These are phyloP conservation scores for Listronotus oregonensis DNA, from an alignment of 1,140 invertebrate species.

Conservation along the genomic window DNA sequence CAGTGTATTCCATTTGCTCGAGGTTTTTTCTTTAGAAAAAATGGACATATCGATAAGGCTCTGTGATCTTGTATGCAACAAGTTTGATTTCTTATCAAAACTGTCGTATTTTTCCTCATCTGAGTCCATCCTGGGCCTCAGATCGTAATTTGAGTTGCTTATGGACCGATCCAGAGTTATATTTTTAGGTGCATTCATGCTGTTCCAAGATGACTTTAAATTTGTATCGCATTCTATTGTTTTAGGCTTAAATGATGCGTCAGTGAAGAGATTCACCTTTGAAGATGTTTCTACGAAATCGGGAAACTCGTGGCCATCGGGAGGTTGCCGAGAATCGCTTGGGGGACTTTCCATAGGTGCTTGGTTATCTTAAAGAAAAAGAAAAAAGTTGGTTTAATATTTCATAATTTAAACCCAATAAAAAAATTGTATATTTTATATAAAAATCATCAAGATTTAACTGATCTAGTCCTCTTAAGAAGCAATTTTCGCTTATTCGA, in stretches of 20 bases:
- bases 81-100: slow-evolving; percentile 31
- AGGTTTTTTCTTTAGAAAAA: slow-evolving; percentile 57
- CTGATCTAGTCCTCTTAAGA: no score
- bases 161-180: slow-evolving; percentile 23
- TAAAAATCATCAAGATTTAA: neutral
- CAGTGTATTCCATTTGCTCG: slow-evolving; percentile 63
- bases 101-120: slow-evolving; percentile 33
- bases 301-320: slow-evolving; percentile 87
- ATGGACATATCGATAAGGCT: slow-evolving; percentile 58
- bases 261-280: neutral
- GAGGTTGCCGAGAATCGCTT: slow-evolving; percentile 71
- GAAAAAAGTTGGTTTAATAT: neutral
- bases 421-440: neutral
- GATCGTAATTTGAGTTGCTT: slow-evolving; percentile 45
- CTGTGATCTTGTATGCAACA: slow-evolving; percentile 56
- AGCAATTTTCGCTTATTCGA: no score
- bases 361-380: slow-evolving; percentile 41
- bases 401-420: neutral
- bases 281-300: slow-evolving; percentile 69
- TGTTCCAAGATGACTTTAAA: slow-evolving; percentile 25
- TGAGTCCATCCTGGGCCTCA: slow-evolving; percentile 35
- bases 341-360: slow-evolving; percentile 49
- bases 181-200: slow-evolving; percentile 11
- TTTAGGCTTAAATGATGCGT: slow-evolving; percentile 6
- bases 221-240: slow-evolving; percentile 20